Percentiles rank a stretch among this genome's conserved stretches.
Conservation (phyloP, 2,888 invertebrate species). For the Graphium colonna region DNA sequence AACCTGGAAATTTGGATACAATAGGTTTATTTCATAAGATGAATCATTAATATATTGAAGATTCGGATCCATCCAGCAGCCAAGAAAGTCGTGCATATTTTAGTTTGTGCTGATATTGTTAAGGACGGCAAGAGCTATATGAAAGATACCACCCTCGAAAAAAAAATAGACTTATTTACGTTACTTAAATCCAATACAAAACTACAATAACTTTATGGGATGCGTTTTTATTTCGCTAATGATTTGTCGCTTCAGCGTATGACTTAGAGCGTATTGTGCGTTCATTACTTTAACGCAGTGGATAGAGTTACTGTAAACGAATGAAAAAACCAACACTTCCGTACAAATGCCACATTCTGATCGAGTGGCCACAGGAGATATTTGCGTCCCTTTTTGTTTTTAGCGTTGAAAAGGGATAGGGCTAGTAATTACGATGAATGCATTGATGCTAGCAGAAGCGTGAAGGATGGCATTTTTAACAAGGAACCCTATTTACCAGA, state of each 20-base stretch:
- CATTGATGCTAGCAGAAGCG: constrained; percentile 25
- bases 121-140: too few relatives aligned
- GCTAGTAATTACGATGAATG: constrained; percentile 12
- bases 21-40: too few relatives aligned
- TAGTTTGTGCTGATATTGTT: too few relatives aligned
- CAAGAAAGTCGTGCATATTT: too few relatives aligned
- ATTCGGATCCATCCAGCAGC: too few relatives aligned
- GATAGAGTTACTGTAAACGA: constrained; percentile 42
- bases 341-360: constrained; percentile 38
- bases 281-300: constrained; percentile 38
- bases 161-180: too few relatives aligned
- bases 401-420: constrained; percentile 9
- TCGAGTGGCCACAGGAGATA: constrained; percentile 22
- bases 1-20: too few relatives aligned
- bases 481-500: constrained; percentile 37
- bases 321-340: constrained; percentile 40
- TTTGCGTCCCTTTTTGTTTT: constrained; percentile 20
- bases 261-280: constrained; percentile 25
- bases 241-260: constrained; percentile 24
- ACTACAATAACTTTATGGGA: too few relatives aligned
- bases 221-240: too few relatives aligned
- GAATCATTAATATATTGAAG: too few relatives aligned
- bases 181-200: too few relatives aligned
- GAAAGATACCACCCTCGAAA: too few relatives aligned
- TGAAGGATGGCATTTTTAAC: constrained; percentile 33